Base-by-base conservation (phyloP, 2,113 vertebrate genomes). In the Cavia porcellus region DNA sequence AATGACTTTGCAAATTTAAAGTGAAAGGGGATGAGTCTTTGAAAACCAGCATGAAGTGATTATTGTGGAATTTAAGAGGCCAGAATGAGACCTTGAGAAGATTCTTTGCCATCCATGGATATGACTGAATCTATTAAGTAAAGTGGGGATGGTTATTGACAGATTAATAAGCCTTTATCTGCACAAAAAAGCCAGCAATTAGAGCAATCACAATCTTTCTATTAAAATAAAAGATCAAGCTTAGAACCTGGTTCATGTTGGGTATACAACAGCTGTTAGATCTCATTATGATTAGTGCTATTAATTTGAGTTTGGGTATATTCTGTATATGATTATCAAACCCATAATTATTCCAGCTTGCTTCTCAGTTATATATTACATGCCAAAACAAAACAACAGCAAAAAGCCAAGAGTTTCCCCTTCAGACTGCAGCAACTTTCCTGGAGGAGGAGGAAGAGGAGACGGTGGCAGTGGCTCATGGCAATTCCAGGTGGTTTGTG, bases 241-340 rank as follows among this genome's bases (percentile, higher is more conserved):
- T 2, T 14, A 30, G 72, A 85, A 35, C 30, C 38, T 87, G 57
- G 50, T 62, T 28, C 15, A 15, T 45, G 52, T 2, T 55, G 68
- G 15, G 55, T 10, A 13, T 92, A 55, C 35, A 55, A 28, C 28
- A 88, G 84, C 81, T 50, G 52, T 61, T 88, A 17, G 55, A 32
- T 86, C 89, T 86, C 57, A 70, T 89, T 86, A 42, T 75, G 86
- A 77, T 81, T 90, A 57, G 42, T 91, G 42, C 38, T 72, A 74
- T 91, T 89, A 86, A 79, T 96, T 83, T 77, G 28, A 61, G 12
- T 90, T 84, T 90, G 68, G n/a, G 13, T 64, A 19, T 64, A 28
- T 88, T 95, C 50, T 92, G 20, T 47, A 42, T 62, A 19, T 87
- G 52, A 66, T 92, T 74, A 92, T 5, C 25, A 90, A 92, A 66